These are phyloP conservation scores for Octodon degus DNA, from an alignment of 2,113 vertebrate genomes.

Conservation along the genomic window DNA sequence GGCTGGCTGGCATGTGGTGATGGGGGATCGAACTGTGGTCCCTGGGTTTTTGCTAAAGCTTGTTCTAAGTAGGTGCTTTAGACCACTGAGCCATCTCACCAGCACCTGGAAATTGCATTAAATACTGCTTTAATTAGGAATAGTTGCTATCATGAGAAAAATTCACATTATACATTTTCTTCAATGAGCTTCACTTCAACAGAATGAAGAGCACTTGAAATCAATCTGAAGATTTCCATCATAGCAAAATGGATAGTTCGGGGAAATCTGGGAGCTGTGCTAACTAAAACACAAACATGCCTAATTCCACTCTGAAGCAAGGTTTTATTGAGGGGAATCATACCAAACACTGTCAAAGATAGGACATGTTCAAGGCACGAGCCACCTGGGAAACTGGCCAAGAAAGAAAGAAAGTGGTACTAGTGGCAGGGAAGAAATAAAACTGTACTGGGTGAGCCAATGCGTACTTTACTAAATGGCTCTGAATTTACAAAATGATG, in stretches of 20 bases:
- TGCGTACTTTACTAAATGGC: slow-evolving; percentile 56
- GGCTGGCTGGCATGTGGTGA: no score
- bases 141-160: slow-evolving; percentile 68
- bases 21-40: no score
- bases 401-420: slow-evolving; percentile 5
- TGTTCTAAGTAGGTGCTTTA: no score
- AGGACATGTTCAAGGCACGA: slow-evolving; percentile 49
- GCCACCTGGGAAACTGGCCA: slow-evolving; percentile 8
- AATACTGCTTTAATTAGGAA: slow-evolving; percentile 78
- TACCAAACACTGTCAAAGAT: background rate
- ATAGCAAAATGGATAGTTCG: slow-evolving; percentile 56
- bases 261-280: slow-evolving; percentile 55
- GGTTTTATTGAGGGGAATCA: no score
- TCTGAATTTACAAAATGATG: slow-evolving; percentile 70
- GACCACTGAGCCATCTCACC: no score
- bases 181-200: slow-evolving; percentile 61
- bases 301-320: no score
- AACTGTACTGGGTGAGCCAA: slow-evolving; percentile 45
- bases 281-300: no score
- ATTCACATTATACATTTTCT: slow-evolving; percentile 59
- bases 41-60: no score
- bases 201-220: slow-evolving; percentile 38
- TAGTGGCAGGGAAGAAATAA: slow-evolving; percentile 49
- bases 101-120: no score
- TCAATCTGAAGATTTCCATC: slow-evolving; percentile 45